Base-by-base conservation (phyloP, 2,113 vertebrate species). In the Phyllopteryx taeniolatus region DNA sequence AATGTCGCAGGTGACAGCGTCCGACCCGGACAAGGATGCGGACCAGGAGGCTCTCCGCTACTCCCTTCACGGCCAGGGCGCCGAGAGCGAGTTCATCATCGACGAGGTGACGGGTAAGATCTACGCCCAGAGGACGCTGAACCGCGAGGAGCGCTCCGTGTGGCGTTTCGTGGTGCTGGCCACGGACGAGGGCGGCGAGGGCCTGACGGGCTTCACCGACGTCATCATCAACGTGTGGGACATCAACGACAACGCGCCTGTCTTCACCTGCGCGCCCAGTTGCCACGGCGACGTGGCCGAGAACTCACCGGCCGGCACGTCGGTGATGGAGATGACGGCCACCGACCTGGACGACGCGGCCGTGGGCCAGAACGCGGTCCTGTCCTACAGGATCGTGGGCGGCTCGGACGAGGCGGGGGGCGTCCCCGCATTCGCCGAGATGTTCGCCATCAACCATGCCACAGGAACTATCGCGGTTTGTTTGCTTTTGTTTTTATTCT, bases 161-260 rank as follows among this genome's bases (percentile, higher is more conserved):
- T 96, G 95, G 95, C 93, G 94, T n/a, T 96, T 96, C 59, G 94
- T 96, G 10, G 94, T 95, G 1, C 57, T 96, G 86, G 95, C 95
- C 43, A 96, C 95, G 0, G 95, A 97, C 46, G 95, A 96, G 72
- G 93, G 91, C 0, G 96, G 95, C 19, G 95, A 95, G 80, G 95
- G 95, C n/a, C 93, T 96, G 15, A 96, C 94, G 0, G 96, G 96
- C 33, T 97, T 97, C 90, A 95, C 94, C 1, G 95, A 97, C 42
- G 92, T 96, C 73, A 95, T 96, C 81, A 96, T 97, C 80, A 95
- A 93, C 0, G 94, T 96, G 44, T 94, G 93, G 94, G 95, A 96
- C 80, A 93, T 97, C 76, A 97, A 96, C 14, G 95, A 96, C 88
- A 96, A 95, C 0, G 91, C 92, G 0, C 95, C 95, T 1, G 5